Evolutionary conservation across 2,113 vertebrate species (phyloP).

Genomic region (Platysteira castanea): DNA sequence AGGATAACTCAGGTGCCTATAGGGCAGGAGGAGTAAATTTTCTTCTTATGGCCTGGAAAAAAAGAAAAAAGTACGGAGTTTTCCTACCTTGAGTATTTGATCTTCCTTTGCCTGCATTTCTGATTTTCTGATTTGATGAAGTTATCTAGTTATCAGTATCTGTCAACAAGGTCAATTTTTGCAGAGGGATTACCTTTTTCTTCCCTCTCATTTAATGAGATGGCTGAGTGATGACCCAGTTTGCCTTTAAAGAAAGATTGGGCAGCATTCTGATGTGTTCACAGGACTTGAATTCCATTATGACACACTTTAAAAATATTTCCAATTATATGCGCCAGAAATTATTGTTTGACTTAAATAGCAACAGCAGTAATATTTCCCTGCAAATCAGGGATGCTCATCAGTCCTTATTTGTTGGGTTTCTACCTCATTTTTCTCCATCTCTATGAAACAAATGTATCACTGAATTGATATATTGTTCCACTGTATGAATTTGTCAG

Average conservation of each 20-base stretch:
- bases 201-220: neutral
- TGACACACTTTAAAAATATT: neutral
- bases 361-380: neutral
- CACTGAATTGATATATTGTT: accelerated
- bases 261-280: neutral
- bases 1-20: neutral
- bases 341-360: neutral
- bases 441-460: neutral
- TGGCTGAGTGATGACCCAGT: neutral
- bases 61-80: neutral
- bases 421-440: neutral
- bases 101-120: neutral
- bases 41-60: neutral
- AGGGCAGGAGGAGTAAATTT: neutral
- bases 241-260: neutral
- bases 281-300: neutral
- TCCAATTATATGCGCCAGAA: neutral
- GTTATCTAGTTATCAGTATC: neutral
- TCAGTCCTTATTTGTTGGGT: neutral
- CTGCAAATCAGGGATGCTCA: neutral
- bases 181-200: neutral
- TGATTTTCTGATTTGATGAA: neutral
- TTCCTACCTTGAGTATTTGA: neutral
- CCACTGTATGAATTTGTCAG: neutral
- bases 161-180: neutral